Base-by-base conservation (phyloP, 2,797 vertebrate genomes). In the Sebastes nivosus region DNA sequence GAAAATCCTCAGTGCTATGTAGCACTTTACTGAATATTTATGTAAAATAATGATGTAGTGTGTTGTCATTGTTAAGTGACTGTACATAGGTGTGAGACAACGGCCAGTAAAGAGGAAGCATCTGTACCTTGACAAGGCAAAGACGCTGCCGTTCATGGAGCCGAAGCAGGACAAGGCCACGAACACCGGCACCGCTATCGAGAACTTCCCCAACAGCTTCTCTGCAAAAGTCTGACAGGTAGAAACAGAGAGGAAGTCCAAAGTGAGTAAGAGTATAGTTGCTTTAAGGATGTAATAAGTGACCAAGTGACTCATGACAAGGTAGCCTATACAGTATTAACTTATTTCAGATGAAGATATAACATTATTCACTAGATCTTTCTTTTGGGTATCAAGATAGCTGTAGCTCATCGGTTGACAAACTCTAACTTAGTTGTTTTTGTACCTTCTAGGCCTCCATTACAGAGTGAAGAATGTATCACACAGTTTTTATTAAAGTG, bases 121-220 rank as follows among this genome's bases (percentile, higher is more conserved):
- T 42, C 4, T 57, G 89, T 86, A 99, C 98, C 98, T 99, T 84
- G 98, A 98, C 72, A 98, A 92, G 0, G 97, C 97, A 89, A 99
- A 98, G 70, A 97, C 20, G 4, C 95, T 81, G 0, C 98, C 98
- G 5, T 99, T 99, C 98, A 99, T 98, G 57, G 98, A 97, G 7
- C 98, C 98, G 54, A 96, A 98, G 88, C 98, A 99, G 79, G 98
- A 99, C 79, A 99, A 92, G 30, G 98, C 97, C 68, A 99, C 98
- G 80, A 99, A 98, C 81, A 98, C 89, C 0, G 98, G 98, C 4
- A 99, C 97, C 0, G 92, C 97, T 24, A 96, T 67, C 2, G 98
- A 98, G 85, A 99, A 98, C 32, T 92, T 96, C 75, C 98, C 98
- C 88, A 98, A 86, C 25, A 98, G 69, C 79, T 96, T 96, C 83